phyloP scores from a whole-genome alignment of 2,888 invertebrate species.

The Deroplatys truncata region DNA sequence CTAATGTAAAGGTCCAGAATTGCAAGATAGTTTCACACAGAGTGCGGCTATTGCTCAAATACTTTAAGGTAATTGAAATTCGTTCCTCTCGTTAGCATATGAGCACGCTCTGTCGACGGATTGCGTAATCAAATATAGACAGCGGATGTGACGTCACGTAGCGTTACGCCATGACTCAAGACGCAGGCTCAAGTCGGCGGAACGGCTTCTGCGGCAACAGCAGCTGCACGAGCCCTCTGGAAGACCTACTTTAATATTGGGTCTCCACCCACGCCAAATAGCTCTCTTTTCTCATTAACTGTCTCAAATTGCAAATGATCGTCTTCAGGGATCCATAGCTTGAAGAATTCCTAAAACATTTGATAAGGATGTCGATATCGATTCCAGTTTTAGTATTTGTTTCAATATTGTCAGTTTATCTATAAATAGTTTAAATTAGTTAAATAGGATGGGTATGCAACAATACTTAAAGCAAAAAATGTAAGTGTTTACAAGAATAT shows the following conservation, averaged over 20 bases:
- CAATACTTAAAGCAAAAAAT: too few species aligned
- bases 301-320: not conserved
- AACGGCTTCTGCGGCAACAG: not conserved
- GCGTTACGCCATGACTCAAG: constrained; percentile 4
- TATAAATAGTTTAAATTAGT: too few species aligned
- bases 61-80: constrained; percentile 10
- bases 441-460: too few species aligned
- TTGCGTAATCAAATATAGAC: constrained; percentile 10
- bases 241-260: constrained; percentile 1
- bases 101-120: constrained; percentile 7
- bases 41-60: not conserved
- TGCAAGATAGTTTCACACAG: too few species aligned
- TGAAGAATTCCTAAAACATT: not conserved
- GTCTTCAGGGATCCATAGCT: not conserved
- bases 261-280: constrained; percentile 1
- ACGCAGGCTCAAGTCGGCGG: not conserved
- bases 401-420: too few species aligned
- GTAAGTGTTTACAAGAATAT: too few species aligned
- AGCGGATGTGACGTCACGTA: constrained; percentile 12
- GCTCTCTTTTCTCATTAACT: not conserved
- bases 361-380: too few species aligned
- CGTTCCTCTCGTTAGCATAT: constrained; percentile 14
- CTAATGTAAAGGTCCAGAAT: too few species aligned
- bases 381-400: too few species aligned
- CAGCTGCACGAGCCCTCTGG: not conserved